These are phyloP conservation scores for Heterodera schachtii DNA, from an alignment of 1,140 invertebrate genomes.

Conservation along the genomic window DNA sequence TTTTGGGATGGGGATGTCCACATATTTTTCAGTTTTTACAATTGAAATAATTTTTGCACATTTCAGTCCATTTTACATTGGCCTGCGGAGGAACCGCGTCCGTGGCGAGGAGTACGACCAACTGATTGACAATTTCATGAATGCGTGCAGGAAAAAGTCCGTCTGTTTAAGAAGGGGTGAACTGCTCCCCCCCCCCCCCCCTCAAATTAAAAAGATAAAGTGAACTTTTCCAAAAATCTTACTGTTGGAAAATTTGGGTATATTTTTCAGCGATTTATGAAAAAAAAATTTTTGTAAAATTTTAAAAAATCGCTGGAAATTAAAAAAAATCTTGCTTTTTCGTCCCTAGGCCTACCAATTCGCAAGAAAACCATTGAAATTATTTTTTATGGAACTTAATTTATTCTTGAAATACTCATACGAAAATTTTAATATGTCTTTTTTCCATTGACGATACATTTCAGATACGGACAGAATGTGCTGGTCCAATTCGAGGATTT, in stretches of 20 bases:
- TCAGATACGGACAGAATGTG: slow-evolving; percentile 39
- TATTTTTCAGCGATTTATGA: too few relatives aligned
- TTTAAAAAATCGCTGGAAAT: too few relatives aligned
- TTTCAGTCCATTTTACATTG: slow-evolving; percentile 82
- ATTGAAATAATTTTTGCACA: background rate
- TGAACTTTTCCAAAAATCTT: background rate
- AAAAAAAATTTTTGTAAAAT: too few relatives aligned
- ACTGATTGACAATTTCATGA: slow-evolving; percentile 97
- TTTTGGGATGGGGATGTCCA: too few relatives aligned
- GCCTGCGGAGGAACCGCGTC: slow-evolving; percentile 81
- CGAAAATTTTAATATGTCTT: background rate
- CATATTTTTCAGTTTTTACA: background rate
- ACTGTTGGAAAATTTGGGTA: too few relatives aligned
- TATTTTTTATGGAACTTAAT: too few relatives aligned
- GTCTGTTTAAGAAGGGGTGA: slow-evolving; percentile 83
- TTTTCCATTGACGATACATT: background rate
- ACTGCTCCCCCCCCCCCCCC: slow-evolving; percentile 66
- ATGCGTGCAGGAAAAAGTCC: slow-evolving; percentile 81
- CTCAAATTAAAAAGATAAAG: background rate
- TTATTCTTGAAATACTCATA: too few relatives aligned
- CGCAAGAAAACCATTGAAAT: too few relatives aligned
- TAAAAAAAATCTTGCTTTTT: too few relatives aligned
- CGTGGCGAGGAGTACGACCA: slow-evolving; percentile 87
- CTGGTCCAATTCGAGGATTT: slow-evolving; percentile 90
- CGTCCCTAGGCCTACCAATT: too few relatives aligned